Evolutionary conservation across 2,113 vertebrate species (phyloP).

Genomic region (Oplegnathus fasciatus): DNA sequence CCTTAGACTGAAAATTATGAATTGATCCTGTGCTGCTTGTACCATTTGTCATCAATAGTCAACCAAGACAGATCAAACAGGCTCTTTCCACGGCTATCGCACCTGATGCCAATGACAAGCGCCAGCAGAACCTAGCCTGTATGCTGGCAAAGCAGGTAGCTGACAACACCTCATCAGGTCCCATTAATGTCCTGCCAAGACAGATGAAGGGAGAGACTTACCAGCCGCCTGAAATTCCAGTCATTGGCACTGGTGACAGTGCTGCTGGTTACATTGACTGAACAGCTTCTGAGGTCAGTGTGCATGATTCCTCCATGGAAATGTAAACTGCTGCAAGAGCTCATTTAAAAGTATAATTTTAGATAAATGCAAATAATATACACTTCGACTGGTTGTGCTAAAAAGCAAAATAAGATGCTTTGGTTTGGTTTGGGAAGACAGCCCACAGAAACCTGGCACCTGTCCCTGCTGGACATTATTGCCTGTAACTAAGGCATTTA

Average conservation of each 20-base stretch:
- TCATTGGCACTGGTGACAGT: constrained; percentile 9
- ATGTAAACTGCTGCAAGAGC: not conserved
- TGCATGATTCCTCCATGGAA: not conserved
- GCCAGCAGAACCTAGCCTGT: constrained; percentile 43
- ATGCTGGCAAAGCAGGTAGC: constrained; percentile 52
- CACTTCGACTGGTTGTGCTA: not conserved
- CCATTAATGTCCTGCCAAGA: constrained; percentile 54
- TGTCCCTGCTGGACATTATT: not conserved
- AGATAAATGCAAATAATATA: not conserved
- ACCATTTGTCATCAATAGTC: constrained; percentile 32
- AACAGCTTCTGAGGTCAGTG: constrained; percentile 27
- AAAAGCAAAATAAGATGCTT: not conserved
- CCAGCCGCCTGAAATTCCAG: constrained; percentile 13
- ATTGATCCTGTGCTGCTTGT: constrained; percentile 5
- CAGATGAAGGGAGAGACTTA: constrained; percentile 37
- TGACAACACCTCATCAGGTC: constrained; percentile 51
- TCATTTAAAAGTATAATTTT: not conserved
- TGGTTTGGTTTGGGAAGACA: not conserved
- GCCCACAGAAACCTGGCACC: not conserved
- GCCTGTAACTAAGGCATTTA: not conserved
- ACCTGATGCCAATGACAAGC: constrained; percentile 36
- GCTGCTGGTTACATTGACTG: constrained; percentile 17
- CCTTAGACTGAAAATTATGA: constrained; percentile 16
- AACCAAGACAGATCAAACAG: constrained; percentile 36
- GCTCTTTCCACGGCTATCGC: constrained; percentile 20